Base-by-base conservation (phyloP, 2,888 invertebrate species). In the Drosophila meridionalis region DNA sequence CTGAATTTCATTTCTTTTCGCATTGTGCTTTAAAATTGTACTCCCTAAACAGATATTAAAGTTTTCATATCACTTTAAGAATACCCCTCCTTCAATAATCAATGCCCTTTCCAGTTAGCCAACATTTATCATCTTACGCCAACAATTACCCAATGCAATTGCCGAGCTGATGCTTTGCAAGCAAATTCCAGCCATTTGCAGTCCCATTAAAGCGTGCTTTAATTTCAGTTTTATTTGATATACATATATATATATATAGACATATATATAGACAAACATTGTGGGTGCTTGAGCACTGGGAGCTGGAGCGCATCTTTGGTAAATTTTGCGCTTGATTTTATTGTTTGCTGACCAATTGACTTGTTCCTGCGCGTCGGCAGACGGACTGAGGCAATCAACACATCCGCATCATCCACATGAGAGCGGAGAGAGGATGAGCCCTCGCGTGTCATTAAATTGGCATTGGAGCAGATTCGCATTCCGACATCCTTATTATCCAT, bases 261-360 rank as follows among this genome's bases (percentile, higher is more conserved):
- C n/a, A 40, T 4, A 40, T 38, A n/a, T 8, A 26, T 4, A 32
- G 28, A 47, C 3, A 40, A 48, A 52, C 57, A 58, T 32, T 61
- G 61, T 64, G 26, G 47, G 43, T 48, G 47, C 43, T 42, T 26
- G 45, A 12, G 20, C 20, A 20, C 11, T 40, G 6, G 30, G 20
- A 9, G 30, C 4, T 63, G 36, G 26, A 11, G 34, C 59, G 66
- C 63, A 59, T 47, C 38, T 61, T 70, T 74, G 66, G 57, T 70
- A 52, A 69, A 71, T 79, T 82, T 80, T 72, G 69, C 73, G 70
- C 73, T 72, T 80, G 70, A 69, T 87, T 87, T 84, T 80, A 87
- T 87, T 86, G 84, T 79, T 80, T 73, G 75, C 83, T 83, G 83
- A 86, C 83, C 88, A 86, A 81, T 83, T 81, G 86, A 80, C 86